Evolutionary conservation across 2,113 vertebrate species (phyloP).

Genomic region (Heloderma charlesbogerti): DNA sequence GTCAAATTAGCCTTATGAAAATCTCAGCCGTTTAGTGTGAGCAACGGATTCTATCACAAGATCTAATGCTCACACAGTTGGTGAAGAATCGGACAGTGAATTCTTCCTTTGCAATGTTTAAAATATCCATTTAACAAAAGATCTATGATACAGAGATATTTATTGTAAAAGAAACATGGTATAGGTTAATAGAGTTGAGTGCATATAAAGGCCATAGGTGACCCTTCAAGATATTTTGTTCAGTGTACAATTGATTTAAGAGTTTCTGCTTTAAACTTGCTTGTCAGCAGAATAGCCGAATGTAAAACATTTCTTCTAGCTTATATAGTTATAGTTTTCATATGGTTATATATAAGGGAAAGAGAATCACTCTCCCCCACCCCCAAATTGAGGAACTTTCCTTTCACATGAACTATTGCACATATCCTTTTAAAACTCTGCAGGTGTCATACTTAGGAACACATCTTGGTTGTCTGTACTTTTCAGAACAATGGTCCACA

Average conservation of each 20-base stretch:
- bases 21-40: constrained; percentile 23
- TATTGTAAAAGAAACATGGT: constrained; percentile 61
- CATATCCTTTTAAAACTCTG: too few relatives aligned
- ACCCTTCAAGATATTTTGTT: constrained; percentile 52
- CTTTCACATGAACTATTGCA: too few relatives aligned
- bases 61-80: constrained; percentile 51
- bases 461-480: too few relatives aligned
- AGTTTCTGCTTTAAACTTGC: constrained; percentile 33
- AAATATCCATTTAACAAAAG: constrained; percentile 65
- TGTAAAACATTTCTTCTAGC: constrained; percentile 18
- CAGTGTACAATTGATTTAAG: constrained; percentile 58
- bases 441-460: too few relatives aligned
- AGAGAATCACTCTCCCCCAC: too few relatives aligned
- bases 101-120: constrained; percentile 59
- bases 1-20: constrained; percentile 55
- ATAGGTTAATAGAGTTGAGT: constrained; percentile 61
- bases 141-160: constrained; percentile 56
- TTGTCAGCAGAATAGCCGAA: constrained; percentile 28
- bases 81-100: constrained; percentile 46
- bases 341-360: constrained; percentile 38
- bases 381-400: too few relatives aligned
- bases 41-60: constrained; percentile 61
- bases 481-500: too few relatives aligned
- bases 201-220: constrained; percentile 40
- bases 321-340: constrained; percentile 55